Percentiles rank a stretch among this genome's conserved stretches.
Evolutionary conservation across 2,888 invertebrate species (phyloP).

Genomic region (Ceramica pisi): DNA sequence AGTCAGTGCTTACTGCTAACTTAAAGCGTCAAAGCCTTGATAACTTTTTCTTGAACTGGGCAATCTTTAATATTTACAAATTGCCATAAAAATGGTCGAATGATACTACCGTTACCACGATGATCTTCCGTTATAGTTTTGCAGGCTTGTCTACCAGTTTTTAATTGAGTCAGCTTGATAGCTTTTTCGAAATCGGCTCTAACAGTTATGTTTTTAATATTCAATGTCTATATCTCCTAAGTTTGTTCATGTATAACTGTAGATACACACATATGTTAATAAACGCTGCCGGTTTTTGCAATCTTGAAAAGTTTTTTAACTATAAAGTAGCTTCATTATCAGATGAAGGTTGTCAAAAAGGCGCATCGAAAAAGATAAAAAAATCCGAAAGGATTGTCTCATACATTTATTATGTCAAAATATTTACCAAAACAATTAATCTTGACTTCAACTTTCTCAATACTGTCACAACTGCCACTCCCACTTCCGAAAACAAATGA

Average conservation of each 20-base stretch:
- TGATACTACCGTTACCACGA: conserved; percentile 69
- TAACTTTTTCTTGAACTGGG: conserved; percentile 28
- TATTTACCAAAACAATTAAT: conserved; percentile 50
- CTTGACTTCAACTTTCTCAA: conserved; percentile 45
- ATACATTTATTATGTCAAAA: conserved; percentile 43
- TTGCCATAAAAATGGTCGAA: conserved; percentile 64
- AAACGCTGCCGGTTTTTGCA: not conserved
- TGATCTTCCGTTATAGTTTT: conserved; percentile 69
- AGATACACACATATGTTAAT: not conserved
- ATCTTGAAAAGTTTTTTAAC: not conserved
- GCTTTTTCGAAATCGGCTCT: conserved; percentile 61
- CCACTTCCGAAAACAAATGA: conserved; percentile 46
- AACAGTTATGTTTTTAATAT: conserved; percentile 58
- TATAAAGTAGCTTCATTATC: conserved; percentile 4
- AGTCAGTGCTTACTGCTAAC: conserved; percentile 21
- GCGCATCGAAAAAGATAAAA: conserved; percentile 13
- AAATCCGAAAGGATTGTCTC: conserved; percentile 10
- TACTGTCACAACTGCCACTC: conserved; percentile 44
- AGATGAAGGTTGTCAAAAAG: conserved; percentile 6
- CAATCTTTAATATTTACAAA: conserved; percentile 54
- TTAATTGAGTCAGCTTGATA: conserved; percentile 72
- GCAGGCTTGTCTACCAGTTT: conserved; percentile 68
- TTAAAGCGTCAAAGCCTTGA: conserved; percentile 3
- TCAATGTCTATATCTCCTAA: conserved; percentile 33
- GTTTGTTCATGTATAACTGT: conserved; percentile 23